These are phyloP conservation scores for Lanius ludovicianus DNA, from an alignment of 2,113 vertebrate species.

Conservation along the genomic window DNA sequence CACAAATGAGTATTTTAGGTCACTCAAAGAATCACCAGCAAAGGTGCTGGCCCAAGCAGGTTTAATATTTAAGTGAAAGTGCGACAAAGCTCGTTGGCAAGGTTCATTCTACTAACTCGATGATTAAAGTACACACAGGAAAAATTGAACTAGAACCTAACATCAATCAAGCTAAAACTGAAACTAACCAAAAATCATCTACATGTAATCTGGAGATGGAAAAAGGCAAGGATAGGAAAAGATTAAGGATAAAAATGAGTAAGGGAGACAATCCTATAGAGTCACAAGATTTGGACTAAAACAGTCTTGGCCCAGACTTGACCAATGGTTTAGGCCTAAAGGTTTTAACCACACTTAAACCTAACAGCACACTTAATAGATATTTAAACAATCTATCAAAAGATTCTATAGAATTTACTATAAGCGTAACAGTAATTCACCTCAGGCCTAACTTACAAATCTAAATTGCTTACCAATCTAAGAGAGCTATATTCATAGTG, in stretches of 20 bases:
- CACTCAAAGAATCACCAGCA: neutral
- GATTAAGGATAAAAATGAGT: neutral
- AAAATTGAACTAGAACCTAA: neutral
- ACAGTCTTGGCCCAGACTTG: neutral
- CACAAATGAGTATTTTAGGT: neutral
- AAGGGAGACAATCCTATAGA: neutral
- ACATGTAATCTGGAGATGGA: rapidly evolving
- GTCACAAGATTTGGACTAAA: neutral
- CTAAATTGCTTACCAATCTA: neutral
- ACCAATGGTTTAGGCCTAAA: neutral
- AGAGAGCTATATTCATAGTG: neutral
- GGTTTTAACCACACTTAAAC: neutral
- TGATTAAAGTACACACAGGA: neutral
- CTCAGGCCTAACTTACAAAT: neutral
- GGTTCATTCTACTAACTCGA: neutral
- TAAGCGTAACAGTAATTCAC: neutral
- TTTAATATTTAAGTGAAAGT: neutral
- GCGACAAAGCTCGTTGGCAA: neutral
- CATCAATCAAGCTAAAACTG: neutral
- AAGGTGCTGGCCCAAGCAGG: neutral
- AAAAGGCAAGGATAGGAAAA: neutral
- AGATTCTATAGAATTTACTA: neutral
- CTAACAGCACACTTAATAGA: neutral
- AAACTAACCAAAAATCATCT: neutral
- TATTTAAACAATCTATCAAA: neutral